Base-by-base conservation (phyloP, 2,797 vertebrate genomes). In the Kryptolebias ocellatus region DNA sequence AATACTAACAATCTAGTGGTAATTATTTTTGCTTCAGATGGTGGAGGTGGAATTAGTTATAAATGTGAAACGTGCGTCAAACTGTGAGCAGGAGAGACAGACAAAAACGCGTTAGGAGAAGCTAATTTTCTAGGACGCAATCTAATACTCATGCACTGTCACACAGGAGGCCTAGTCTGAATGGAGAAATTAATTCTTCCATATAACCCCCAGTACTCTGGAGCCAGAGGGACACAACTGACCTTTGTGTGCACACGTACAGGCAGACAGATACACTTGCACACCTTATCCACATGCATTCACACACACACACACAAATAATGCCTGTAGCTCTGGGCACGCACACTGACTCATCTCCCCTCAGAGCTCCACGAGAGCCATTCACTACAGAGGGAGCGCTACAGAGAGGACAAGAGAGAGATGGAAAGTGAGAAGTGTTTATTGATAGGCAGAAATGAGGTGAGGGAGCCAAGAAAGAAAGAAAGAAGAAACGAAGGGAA, bases 331-430 rank as follows among this genome's bases (percentile, higher is more conserved):
- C 74, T 73, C 39, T 67, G 68, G 60, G 64, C 77, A 46, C 64
- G 67, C 72, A 72, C 52, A 74, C 52, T 78, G 76, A 84, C 70
- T 68, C 81, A 78, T 78, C 60, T 76, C 61, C 72, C 60, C 46
- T 77, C 53, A 66, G 76, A 78, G 72, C 78, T 70, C 63, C 67
- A 78, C 49, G 51, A 74, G 75, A 76, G 62, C 62, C 53, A 58
- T 72, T 74, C 65, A 78, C 73, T 49, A 66, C 71, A 71, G 31
- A 70, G 68, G 75, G 73, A 79, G 74, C 5, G 1, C 50, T 55
- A 61, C 51, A 51, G 66, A 74, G 57, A 78, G 81, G 68, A 77
- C 65, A 69, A 55, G 39, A 49, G 39, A n/a, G 55, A 65, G 34
- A 44, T 66, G 34, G 16, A 28, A 49, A n/a, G 39, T 47, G 49